Evolutionary conservation across 2,113 vertebrate genomes (phyloP).

Genomic region (Chamaetylas fuelleborni): DNA sequence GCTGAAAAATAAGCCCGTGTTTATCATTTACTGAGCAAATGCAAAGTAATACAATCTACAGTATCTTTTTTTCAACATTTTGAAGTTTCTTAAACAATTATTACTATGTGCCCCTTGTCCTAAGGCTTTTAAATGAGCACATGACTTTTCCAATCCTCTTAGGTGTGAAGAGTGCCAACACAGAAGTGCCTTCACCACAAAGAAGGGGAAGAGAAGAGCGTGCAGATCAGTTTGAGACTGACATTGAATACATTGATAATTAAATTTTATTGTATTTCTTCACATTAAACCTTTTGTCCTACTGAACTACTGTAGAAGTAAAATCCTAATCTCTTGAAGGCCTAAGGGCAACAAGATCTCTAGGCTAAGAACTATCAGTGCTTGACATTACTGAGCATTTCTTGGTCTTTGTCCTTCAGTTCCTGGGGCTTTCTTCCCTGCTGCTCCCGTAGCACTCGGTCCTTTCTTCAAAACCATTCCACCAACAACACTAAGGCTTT

Average conservation of each 20-base stretch:
- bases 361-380: not conserved
- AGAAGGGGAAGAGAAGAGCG: not conserved
- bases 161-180: not conserved
- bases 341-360: not conserved
- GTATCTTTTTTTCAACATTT: not conserved
- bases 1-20: not conserved
- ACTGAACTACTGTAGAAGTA: not conserved
- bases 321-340: not conserved
- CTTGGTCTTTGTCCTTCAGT: not conserved
- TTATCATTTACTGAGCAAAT: not conserved
- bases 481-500: too few species aligned
- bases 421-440: too few species aligned
- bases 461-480: too few species aligned
- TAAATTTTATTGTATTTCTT: not conserved
- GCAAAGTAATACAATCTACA: not conserved
- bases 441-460: too few species aligned
- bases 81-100: not conserved
- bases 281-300: not conserved
- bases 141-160: not conserved
- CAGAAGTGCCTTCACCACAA: not conserved
- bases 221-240: not conserved
- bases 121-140: not conserved
- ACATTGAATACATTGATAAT: constrained; percentile 27
- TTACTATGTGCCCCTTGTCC: not conserved
- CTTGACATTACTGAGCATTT: not conserved